Conservation (phyloP, 2,888 invertebrate species). For the Trachelus troglodyta region DNA sequence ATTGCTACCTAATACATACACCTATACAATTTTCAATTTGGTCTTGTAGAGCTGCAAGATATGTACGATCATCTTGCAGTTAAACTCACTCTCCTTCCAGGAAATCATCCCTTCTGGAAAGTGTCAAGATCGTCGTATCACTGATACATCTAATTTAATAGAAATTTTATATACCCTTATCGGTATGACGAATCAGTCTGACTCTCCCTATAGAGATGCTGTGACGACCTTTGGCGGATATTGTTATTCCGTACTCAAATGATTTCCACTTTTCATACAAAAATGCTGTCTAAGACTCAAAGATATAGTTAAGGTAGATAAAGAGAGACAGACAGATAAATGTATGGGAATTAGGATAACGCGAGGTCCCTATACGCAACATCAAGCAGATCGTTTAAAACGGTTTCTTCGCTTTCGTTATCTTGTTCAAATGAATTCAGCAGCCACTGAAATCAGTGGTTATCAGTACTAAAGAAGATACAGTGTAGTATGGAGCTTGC, state of each 20-base stretch:
- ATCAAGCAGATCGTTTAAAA: not conserved
- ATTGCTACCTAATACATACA: not conserved
- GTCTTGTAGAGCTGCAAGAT: not conserved
- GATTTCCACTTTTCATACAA: not conserved
- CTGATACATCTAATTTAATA: not conserved
- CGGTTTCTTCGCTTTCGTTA: constrained; percentile 22
- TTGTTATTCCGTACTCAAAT: not conserved
- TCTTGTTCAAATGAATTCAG: constrained; percentile 18
- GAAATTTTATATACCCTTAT: not conserved
- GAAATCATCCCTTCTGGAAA: not conserved
- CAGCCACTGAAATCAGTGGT: constrained; percentile 23
- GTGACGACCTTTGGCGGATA: not conserved
- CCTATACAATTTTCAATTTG: not conserved
- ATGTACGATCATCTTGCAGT: not conserved
- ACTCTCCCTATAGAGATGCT: not conserved
- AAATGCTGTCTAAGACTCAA: not conserved
- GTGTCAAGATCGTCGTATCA: not conserved
- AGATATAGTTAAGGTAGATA: not conserved
- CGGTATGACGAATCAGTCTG: not conserved
- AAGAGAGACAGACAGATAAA: not conserved
- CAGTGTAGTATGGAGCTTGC: constrained; percentile 30
- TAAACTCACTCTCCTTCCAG: not conserved
- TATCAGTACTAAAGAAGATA: constrained; percentile 22
- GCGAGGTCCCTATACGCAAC: not conserved
- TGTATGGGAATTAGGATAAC: not conserved